A percentile compares a stretch with the other conserved stretches of the same genome.
phyloP scores from a whole-genome alignment of 2,888 invertebrate species.

The Stenichneumon culpator region DNA sequence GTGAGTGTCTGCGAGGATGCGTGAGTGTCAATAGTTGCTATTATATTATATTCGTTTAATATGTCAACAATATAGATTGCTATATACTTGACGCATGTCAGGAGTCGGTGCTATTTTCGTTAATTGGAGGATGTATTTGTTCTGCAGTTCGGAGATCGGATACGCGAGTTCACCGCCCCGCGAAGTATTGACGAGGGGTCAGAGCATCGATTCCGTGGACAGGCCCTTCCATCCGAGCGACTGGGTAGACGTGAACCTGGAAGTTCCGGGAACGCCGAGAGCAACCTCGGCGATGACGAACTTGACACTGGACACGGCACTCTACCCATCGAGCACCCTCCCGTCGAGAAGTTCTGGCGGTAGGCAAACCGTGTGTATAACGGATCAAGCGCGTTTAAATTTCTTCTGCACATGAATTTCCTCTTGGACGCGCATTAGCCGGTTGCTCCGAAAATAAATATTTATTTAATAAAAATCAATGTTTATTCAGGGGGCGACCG shows the following conservation, averaged over 20 bases:
- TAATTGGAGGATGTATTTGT: slow-evolving; percentile 25
- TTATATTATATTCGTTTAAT: too few relatives aligned
- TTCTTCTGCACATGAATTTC: too few relatives aligned
- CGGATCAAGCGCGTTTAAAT: not conserved
- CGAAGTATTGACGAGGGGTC: slow-evolving; percentile 79
- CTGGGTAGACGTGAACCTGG: slow-evolving; percentile 87
- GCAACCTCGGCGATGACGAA: slow-evolving; percentile 77
- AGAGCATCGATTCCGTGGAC: slow-evolving; percentile 84
- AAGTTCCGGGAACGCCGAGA: slow-evolving; percentile 85
- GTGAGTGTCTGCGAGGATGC: too few relatives aligned
- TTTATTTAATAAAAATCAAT: slow-evolving; percentile 8
- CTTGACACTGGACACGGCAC: slow-evolving; percentile 76
- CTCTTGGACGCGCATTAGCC: too few relatives aligned
- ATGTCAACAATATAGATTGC: too few relatives aligned
- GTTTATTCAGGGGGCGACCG: too few relatives aligned
- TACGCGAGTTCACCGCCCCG: slow-evolving; percentile 83
- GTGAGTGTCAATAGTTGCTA: too few relatives aligned
- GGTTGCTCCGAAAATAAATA: too few relatives aligned
- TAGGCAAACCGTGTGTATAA: slow-evolving; percentile 67
- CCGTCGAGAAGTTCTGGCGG: slow-evolving; percentile 72
- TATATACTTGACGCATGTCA: too few relatives aligned
- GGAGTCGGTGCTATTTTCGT: not conserved
- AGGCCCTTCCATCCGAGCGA: slow-evolving; percentile 85
- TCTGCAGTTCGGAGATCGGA: slow-evolving; percentile 82
- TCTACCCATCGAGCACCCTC: slow-evolving; percentile 73